Conservation (phyloP, 2,113 vertebrate species). For the Phoenicopterus ruber region DNA sequence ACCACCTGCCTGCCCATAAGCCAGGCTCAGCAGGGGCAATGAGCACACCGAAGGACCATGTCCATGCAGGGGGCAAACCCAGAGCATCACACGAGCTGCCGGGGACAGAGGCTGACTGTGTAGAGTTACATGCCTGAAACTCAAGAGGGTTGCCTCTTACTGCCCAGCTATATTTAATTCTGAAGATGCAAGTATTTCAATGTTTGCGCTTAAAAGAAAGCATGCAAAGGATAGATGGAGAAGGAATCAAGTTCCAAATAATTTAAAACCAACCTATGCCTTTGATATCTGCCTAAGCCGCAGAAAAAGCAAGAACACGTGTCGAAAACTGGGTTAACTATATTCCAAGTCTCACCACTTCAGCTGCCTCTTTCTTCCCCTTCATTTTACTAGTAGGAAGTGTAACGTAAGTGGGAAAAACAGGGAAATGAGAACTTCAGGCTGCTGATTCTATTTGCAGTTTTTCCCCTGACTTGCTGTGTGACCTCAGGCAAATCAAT, state of each 20-base stretch:
- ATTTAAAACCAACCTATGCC: background rate
- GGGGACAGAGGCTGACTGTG: background rate
- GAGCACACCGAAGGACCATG: background rate
- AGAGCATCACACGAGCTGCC: background rate
- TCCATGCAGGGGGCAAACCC: background rate
- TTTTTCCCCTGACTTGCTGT: constrained; percentile 42
- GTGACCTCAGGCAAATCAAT: constrained; percentile 53
- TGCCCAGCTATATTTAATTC: background rate
- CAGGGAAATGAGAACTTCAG: constrained; percentile 38
- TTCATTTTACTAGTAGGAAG: constrained; percentile 35
- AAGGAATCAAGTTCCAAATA: background rate
- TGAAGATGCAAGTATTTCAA: background rate
- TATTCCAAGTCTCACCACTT: constrained; percentile 17
- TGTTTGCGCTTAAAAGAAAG: background rate
- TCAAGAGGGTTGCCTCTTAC: background rate
- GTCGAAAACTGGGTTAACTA: constrained; percentile 35
- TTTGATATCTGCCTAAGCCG: background rate
- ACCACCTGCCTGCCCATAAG: background rate
- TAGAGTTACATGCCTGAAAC: background rate
- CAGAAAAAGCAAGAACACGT: background rate
- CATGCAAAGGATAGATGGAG: background rate
- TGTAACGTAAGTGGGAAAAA: constrained; percentile 38
- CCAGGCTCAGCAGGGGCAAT: background rate
- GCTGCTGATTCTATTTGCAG: constrained; percentile 18
- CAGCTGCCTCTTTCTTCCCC: background rate